A percentile compares a stretch with the other conserved stretches of the same genome.
Evolutionary conservation across 2,888 invertebrate species (phyloP).

Genomic region (Nymphalis urticae): DNA sequence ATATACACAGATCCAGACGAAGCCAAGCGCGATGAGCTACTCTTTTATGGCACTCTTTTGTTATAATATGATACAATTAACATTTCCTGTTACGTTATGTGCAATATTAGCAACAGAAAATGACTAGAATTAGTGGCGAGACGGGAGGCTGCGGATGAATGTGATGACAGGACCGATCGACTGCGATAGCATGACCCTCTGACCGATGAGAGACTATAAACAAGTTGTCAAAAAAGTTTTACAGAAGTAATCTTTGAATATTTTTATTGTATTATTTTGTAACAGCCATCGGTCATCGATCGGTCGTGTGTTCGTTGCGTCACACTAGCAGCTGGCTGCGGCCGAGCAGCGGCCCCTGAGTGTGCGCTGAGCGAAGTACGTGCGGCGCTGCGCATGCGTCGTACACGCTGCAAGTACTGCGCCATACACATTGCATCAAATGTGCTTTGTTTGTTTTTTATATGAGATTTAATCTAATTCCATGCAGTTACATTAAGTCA

Average conservation of each 20-base stretch:
- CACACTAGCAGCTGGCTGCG: neutral
- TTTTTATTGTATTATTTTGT: neutral
- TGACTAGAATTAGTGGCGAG: slow-evolving; percentile 21
- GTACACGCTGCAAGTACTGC: neutral
- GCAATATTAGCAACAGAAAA: slow-evolving; percentile 11
- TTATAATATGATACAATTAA: slow-evolving; percentile 9
- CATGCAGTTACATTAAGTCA: neutral
- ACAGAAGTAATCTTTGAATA: neutral
- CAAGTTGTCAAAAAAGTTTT: neutral
- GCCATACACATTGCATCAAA: neutral
- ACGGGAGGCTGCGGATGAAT: slow-evolving; percentile 27
- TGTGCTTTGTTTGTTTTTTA: neutral
- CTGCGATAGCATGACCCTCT: too few species aligned
- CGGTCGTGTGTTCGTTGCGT: neutral
- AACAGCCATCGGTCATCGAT: neutral
- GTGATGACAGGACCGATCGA: slow-evolving; percentile 1
- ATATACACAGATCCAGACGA: neutral
- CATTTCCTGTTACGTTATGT: neutral
- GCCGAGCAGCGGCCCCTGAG: neutral
- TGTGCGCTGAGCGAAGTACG: neutral
- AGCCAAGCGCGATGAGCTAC: neutral
- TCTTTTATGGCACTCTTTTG: slow-evolving; percentile 1
- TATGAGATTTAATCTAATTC: neutral
- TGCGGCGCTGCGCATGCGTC: neutral
- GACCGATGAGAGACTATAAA: neutral